A percentile compares a stretch with the other conserved stretches of the same genome.
Evolutionary conservation across 2,797 vertebrate species (phyloP).

Genomic region (Hapalemur alaotrensis): DNA sequence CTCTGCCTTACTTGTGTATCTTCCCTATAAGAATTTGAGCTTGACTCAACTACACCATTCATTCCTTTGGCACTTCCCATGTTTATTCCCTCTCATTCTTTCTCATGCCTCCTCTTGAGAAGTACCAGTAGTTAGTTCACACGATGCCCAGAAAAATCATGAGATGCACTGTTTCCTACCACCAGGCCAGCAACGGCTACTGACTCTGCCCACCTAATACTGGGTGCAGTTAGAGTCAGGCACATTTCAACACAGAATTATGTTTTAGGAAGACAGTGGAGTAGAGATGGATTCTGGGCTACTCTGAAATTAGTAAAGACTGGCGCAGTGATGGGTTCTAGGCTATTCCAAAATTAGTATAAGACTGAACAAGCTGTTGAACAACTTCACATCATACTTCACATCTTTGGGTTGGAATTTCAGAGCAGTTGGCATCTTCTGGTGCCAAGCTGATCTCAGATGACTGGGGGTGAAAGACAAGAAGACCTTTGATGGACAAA

Average conservation of each 20-base stretch:
- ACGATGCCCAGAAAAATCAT: not conserved
- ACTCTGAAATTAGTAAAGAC: not conserved
- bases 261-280: not conserved
- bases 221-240: not conserved
- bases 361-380: not conserved
- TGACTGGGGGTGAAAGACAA: not conserved
- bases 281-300: not conserved
- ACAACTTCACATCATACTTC: not conserved
- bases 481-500: not conserved
- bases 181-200: rapidly evolving
- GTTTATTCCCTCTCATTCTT: not conserved
- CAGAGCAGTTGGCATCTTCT: not conserved
- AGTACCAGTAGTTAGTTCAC: not conserved
- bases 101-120: not conserved
- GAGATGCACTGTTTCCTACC: not conserved
- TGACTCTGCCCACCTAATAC: too few species aligned
- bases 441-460: not conserved
- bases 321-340: too few species aligned
- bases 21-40: not conserved
- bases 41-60: not conserved
- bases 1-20: not conserved
- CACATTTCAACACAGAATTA: not conserved
- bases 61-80: not conserved
- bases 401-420: not conserved
- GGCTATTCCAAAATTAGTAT: not conserved